Base-by-base conservation (phyloP, 2,113 vertebrate species). In the Microcebus tavaratra region DNA sequence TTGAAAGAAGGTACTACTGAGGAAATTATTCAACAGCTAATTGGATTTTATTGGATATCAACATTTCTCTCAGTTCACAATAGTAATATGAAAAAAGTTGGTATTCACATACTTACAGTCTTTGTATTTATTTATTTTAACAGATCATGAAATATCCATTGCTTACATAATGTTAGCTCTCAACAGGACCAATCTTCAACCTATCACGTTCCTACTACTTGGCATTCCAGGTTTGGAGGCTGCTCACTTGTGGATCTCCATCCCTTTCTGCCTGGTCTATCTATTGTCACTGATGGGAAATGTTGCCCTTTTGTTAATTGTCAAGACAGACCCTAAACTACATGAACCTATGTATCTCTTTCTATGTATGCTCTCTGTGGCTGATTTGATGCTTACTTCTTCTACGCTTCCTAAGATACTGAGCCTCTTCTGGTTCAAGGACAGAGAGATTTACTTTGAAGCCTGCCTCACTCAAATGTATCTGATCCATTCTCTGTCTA, bases 301-400 rank as follows among this genome's bases (percentile, higher is more conserved):
- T 72, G 13, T 59, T 55, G 20, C 45, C 14, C 79, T 98, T 84
- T 48, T 97, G 57, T 88, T 97, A 68, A 95, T 88, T 27, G 88
- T 97, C 31, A 93, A 73, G 61, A 86, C 68, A 42, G 98, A 97
- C 31, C n/a, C 7, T 3, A 88, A 63, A 20, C 88, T 97, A 3
- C 95, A 94, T 15, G 13, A 93, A 63, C 97, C 97, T n/a, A 73
- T 94, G 97, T 97, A 96, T 39, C 36, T 94, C 48, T 94, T 98
- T 59, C 79, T 97, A 8, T 95, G 93, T 29, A 91, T 97, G 84
- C 78, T 98, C 4, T 95, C 96, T 13, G 78, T 84, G 65, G 72
- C 31, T 36, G 97, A 97, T 79, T 36, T 98, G 7, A 1, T 88
- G 34, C 93, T 96, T 78, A 96, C 96, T 55, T 93, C 96, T 68